phyloP scores from a whole-genome alignment of 2,797 vertebrate genomes.

The Glyptemys insculpta region DNA sequence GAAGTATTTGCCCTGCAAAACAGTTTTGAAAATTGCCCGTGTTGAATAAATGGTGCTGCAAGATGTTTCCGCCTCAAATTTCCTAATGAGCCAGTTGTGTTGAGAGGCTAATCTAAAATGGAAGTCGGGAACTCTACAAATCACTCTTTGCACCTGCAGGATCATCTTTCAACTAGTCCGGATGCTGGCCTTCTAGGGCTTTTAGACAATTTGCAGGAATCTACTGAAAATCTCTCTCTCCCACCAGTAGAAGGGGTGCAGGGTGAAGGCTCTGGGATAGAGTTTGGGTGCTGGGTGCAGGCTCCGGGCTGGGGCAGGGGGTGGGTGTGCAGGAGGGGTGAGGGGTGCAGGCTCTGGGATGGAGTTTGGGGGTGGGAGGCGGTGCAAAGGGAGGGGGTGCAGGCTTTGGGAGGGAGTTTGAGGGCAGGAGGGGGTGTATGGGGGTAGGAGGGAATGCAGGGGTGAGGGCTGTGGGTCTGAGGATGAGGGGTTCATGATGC shows the following conservation, averaged over 20 bases:
- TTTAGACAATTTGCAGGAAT: not conserved
- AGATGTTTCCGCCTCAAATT: not conserved
- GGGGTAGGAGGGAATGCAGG: too few species aligned
- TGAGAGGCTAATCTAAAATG: not conserved
- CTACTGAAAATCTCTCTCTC: not conserved
- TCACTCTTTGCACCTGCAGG: not conserved
- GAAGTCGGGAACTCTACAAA: rapidly evolving
- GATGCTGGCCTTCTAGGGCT: not conserved
- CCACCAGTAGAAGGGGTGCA: not conserved
- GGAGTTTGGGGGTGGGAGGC: too few species aligned
- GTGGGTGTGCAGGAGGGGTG: too few species aligned
- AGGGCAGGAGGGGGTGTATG: too few species aligned
- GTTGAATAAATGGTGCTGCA: not conserved
- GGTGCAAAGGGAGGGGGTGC: too few species aligned
- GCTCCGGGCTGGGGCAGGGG: too few species aligned
- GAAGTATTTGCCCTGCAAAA: not conserved
- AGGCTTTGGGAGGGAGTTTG: too few species aligned
- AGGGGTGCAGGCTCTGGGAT: too few species aligned
- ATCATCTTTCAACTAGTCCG: not conserved
- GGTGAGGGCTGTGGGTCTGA: too few species aligned
- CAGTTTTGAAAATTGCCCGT: not conserved
- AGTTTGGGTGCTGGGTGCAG: too few species aligned
- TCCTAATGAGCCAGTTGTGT: not conserved
- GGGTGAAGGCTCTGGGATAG: too few species aligned
- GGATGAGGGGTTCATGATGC: too few species aligned